These are phyloP conservation scores for Acrobasis suavella DNA, from an alignment of 2,888 invertebrate species.

Conservation along the genomic window DNA sequence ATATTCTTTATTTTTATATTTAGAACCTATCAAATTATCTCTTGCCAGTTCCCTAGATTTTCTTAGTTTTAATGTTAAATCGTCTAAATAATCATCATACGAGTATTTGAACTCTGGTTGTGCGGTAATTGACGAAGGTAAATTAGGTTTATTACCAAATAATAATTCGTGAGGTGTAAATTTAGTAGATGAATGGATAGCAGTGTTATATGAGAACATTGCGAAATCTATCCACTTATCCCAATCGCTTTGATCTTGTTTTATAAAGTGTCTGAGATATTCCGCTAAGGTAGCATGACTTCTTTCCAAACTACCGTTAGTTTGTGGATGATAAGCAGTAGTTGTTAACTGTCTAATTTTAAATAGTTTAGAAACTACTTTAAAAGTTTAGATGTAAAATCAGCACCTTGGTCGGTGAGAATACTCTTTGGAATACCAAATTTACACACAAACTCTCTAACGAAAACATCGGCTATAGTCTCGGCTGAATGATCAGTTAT, in stretches of 20 bases:
- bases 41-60: constrained; percentile 20
- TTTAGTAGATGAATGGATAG: constrained; percentile 41
- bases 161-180: constrained; percentile 4
- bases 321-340: constrained; percentile 43
- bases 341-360: constrained; percentile 42
- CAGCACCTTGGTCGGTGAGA: constrained; percentile 52
- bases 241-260: constrained; percentile 46
- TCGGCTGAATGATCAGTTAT: constrained; percentile 41
- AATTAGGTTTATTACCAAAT: too few species aligned
- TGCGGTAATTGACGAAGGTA: not conserved
- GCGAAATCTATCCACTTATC: constrained; percentile 43
- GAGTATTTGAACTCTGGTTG: constrained; percentile 27
- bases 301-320: constrained; percentile 38
- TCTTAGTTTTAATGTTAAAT: constrained; percentile 9
- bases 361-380: constrained; percentile 44
- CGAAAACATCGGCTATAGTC: constrained; percentile 42
- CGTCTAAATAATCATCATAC: too few species aligned
- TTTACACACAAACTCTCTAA: constrained; percentile 38
- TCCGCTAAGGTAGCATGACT: constrained; percentile 43
- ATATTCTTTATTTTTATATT: constrained; percentile 22
- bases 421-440: constrained; percentile 49
- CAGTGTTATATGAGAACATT: constrained; percentile 47
- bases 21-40: constrained; percentile 18
- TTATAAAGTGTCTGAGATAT: constrained; percentile 50
- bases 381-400: constrained; percentile 48